phyloP scores from a whole-genome alignment of 2,888 invertebrate species.

The Torymus aiolomorphi region DNA sequence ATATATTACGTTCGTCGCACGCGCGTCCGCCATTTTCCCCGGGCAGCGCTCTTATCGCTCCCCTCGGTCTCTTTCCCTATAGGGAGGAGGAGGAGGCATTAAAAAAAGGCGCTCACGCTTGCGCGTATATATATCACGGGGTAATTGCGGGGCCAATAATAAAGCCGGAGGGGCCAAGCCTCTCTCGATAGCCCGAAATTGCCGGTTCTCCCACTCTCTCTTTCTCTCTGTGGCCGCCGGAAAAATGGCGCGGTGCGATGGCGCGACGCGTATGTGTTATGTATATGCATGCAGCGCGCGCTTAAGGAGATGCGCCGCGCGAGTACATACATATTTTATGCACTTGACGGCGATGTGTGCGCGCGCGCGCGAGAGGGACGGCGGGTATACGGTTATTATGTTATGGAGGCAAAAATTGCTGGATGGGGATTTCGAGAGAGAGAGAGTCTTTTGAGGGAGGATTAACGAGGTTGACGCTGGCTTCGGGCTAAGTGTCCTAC shows the following conservation, averaged over 20 bases:
- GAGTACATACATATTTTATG: constrained; percentile 33
- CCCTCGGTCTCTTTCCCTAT: constrained; percentile 39
- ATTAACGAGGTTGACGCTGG: too few relatives aligned
- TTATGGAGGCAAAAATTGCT: constrained; percentile 57
- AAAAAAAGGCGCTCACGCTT: constrained; percentile 19
- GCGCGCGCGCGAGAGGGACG: constrained; percentile 21
- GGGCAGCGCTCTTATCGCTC: constrained; percentile 37
- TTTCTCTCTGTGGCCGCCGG: not conserved
- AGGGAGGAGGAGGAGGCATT: constrained; percentile 34
- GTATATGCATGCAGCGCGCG: not conserved
- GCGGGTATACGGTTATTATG: constrained; percentile 27
- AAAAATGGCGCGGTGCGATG: constrained; percentile 55
- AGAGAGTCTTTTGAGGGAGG: too few relatives aligned
- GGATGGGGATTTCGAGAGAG: constrained; percentile 16
- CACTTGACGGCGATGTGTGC: constrained; percentile 9
- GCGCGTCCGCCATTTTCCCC: constrained; percentile 20
- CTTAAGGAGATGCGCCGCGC: constrained; percentile 44
- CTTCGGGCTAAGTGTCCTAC: too few relatives aligned
- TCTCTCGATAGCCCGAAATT: constrained; percentile 75
- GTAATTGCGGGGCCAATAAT: constrained; percentile 73
- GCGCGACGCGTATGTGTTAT: not conserved
- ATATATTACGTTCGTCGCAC: constrained; percentile 45
- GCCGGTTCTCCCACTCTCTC: constrained; percentile 73
- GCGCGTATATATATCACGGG: constrained; percentile 49
- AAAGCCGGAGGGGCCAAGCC: constrained; percentile 73